A percentile compares a stretch with the other conserved stretches of the same genome.
phyloP scores from a whole-genome alignment of 2,113 vertebrate species.

The Cnemophilus loriae region DNA sequence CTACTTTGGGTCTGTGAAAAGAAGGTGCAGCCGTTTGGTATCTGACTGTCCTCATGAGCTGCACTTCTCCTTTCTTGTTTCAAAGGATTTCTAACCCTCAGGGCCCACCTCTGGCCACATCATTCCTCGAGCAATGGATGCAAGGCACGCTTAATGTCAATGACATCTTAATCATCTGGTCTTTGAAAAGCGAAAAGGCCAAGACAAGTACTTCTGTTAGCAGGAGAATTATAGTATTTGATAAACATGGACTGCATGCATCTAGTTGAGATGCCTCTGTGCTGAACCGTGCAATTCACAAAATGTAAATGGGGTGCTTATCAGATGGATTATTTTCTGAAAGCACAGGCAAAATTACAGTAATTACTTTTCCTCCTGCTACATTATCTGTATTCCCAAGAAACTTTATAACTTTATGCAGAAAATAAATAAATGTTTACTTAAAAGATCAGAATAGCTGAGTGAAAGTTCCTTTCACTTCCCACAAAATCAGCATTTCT shows the following conservation, averaged over 20 bases:
- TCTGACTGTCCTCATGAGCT: neutral
- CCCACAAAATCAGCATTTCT: neutral
- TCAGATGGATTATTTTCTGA: slow-evolving; percentile 58
- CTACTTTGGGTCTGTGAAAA: neutral
- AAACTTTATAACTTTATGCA: slow-evolving; percentile 31
- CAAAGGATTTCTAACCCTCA: neutral
- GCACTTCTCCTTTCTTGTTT: neutral
- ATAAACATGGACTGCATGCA: neutral
- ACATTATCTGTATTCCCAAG: slow-evolving; percentile 57
- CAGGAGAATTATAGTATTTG: neutral
- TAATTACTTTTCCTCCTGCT: slow-evolving; percentile 50
- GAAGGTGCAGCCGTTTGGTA: neutral
- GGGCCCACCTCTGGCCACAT: neutral
- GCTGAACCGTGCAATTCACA: slow-evolving; percentile 30
- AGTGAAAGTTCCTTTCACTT: slow-evolving; percentile 14
- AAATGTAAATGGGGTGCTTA: slow-evolving; percentile 38
- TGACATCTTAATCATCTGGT: neutral
- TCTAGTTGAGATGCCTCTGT: neutral
- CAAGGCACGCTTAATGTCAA: neutral
- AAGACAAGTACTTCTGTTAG: neutral
- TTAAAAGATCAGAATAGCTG: slow-evolving; percentile 21
- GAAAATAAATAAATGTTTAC: slow-evolving; percentile 63
- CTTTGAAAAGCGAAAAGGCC: neutral
- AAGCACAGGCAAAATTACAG: slow-evolving; percentile 42
- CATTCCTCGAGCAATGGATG: neutral